phyloP scores from a whole-genome alignment of 1,140 invertebrate species.

The Anastatus disparis region DNA sequence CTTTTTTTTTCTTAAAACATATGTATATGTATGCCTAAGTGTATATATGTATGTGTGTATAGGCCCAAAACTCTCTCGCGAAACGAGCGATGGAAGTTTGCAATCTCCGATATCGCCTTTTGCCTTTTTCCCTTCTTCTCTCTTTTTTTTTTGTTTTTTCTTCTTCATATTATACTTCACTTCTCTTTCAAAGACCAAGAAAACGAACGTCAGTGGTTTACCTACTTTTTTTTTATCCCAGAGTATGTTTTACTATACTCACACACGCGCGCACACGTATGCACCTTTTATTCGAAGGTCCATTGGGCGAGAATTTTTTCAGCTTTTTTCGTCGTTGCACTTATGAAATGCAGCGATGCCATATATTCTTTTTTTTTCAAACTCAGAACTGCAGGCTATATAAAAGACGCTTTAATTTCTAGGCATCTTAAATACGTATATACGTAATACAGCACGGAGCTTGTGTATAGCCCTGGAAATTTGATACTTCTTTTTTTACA shows the following conservation, averaged over 20 bases:
- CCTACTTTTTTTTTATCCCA: slow-evolving; percentile 1
- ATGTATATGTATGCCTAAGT: neutral
- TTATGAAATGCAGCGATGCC: neutral
- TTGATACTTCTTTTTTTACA: slow-evolving; percentile 29
- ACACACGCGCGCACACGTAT: no score
- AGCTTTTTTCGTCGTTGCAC: neutral
- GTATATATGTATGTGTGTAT: slow-evolving; percentile 7
- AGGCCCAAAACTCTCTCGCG: slow-evolving; percentile 17
- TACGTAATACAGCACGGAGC: neutral
- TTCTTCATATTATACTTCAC: slow-evolving; percentile 4
- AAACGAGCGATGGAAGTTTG: slow-evolving; percentile 25
- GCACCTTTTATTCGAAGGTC: no score
- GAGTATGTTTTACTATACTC: neutral
- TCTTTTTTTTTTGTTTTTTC: neutral
- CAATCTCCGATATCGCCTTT: slow-evolving; percentile 37
- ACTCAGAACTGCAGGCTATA: no score
- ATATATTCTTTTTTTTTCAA: no score
- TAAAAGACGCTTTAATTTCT: slow-evolving; percentile 19
- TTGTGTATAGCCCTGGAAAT: slow-evolving; percentile 10
- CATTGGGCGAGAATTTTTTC: neutral
- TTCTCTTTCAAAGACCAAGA: slow-evolving; percentile 33
- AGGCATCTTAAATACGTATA: neutral
- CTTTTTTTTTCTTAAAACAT: slow-evolving; percentile 19
- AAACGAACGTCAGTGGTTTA: slow-evolving; percentile 23
- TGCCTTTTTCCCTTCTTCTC: neutral